These are phyloP conservation scores for Drosophila kuntzei DNA, from an alignment of 2,888 invertebrate genomes.

Conservation along the genomic window DNA sequence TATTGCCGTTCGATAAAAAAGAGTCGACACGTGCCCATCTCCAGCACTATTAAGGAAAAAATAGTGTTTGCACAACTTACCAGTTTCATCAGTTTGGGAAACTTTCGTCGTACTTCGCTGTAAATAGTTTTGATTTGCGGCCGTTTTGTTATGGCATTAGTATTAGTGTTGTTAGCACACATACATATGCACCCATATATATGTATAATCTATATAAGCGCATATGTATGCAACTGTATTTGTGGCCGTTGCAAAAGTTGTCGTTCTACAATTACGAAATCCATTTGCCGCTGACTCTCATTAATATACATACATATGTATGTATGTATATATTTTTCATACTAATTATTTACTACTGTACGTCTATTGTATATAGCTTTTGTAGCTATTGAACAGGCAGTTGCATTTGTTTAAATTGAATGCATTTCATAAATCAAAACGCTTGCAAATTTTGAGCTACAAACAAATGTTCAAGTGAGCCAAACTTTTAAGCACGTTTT, in stretches of 20 bases:
- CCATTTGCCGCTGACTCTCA: conserved; percentile 16
- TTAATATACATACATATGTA: conserved; percentile 1
- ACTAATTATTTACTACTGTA: background rate
- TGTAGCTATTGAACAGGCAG: conserved; percentile 38
- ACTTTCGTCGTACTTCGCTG: conserved; percentile 95
- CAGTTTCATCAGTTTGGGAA: conserved; percentile 94
- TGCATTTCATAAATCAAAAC: background rate
- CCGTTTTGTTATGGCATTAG: conserved; percentile 43
- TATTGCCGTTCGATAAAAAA: background rate
- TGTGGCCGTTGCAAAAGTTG: background rate
- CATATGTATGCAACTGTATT: conserved; percentile 1
- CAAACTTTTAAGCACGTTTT: conserved; percentile 19
- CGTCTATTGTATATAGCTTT: conserved; percentile 1
- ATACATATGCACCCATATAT: conserved; percentile 6
- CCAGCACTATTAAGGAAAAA: background rate
- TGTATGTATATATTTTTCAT: too few species aligned
- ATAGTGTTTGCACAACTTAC: conserved; percentile 87
- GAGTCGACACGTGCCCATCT: background rate
- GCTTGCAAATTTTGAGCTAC: background rate
- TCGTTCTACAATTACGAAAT: conserved; percentile 12
- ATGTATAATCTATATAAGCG: background rate
- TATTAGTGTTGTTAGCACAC: conserved; percentile 11
- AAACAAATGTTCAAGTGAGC: background rate
- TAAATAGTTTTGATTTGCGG: conserved; percentile 70
- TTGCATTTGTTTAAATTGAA: conserved; percentile 41